Evolutionary conservation across 2,797 vertebrate genomes (phyloP), one percentile per base, ranked within the genome.

Genomic region (Pangasius larnaudii): DNA sequence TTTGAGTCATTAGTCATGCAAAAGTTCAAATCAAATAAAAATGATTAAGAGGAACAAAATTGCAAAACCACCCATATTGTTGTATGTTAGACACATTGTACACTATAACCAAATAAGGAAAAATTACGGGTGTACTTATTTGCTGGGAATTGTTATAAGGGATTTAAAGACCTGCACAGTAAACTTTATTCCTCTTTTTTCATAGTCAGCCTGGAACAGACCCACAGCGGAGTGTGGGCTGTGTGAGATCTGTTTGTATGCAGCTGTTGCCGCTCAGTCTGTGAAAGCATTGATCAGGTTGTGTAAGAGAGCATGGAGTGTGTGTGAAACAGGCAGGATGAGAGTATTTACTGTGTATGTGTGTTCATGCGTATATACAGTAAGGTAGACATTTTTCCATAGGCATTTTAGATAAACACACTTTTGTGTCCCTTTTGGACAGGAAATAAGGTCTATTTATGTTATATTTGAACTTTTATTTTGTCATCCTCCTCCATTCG

Each of bases 221-320:
- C 13, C 33, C 5, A 7, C 42, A 65, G 85, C 53, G 61, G 65
- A 16, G 59, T 24, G 71, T 53, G 46, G 30, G 24, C 14, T 24
- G 42, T 61, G 58, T 30, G 72, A 67, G 65, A 27, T 10, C 39
- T 24, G 36, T 86, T 86, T 86, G 78, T 86, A 86, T 89, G 79
- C 88, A 75, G 78, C 74, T 86, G 84, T 63, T 82, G 53, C 67
- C 8, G 13, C 58, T 65, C 88, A 82, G 56, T 56, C 42, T 81
- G 69, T 75, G 69, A 82, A 65, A 10, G 77, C 71, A 89, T 83
- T 89, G 88, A 89, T 89, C 88, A 56, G 39, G 49, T 30, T 14
- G 2, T 46, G 36, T 19, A 81, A 75, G 36, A 77, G 59, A 19
- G 27, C 36, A 77, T 51, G 67, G 53, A 30, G 67, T 83, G 80